Evolutionary conservation across 2,113 vertebrate species (phyloP), one percentile per base, ranked within the genome.

Genomic region (Cheirogaleus medius): DNA sequence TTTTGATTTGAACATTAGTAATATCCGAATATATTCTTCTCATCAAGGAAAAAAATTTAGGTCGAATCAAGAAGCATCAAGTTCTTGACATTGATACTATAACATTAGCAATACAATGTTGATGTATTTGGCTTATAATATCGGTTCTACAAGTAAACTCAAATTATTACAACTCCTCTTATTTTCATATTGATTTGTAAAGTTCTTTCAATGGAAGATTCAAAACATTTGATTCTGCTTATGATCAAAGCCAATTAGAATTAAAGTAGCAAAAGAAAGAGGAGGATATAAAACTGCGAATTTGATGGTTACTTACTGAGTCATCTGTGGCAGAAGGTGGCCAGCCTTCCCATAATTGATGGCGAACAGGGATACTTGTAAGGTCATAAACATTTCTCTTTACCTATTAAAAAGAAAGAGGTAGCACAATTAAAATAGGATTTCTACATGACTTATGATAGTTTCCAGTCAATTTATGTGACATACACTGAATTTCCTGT

Each of bases 281-380:
- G 0, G 7, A 84, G 8, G 37, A 34, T n/a, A 87, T 90, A 85
- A 42, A 86, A 91, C 49, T 81, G 34, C 21, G 32, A 85, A 91
- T 37, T 68, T 42, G 52, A 42, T 4, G 83, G 60, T 77, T 68
- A 98, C 99, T 99, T 99, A 99, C 99, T 0, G 99, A 99, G 98
- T 99, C 99, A 5, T 99, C 99, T 39, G 99, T 99, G 69, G 99
- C 99, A 98, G 99, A 99, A 52, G 99, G 17, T 18, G 99, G 99
- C 99, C 99, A 99, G 88, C 99, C 99, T 34, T 99, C 99, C 99
- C 99, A 99, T 84, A 99, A 90, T 93, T 99, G 99, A 98, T 99
- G 99, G 82, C 99, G 99, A 92, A 99, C 99, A 63, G 99, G 99
- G 98, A 99, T 99, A 96, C 99, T 99, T 27, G 99, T 99, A 98